phyloP scores from a whole-genome alignment of 2,888 invertebrate genomes.

The Rutpela maculata region DNA sequence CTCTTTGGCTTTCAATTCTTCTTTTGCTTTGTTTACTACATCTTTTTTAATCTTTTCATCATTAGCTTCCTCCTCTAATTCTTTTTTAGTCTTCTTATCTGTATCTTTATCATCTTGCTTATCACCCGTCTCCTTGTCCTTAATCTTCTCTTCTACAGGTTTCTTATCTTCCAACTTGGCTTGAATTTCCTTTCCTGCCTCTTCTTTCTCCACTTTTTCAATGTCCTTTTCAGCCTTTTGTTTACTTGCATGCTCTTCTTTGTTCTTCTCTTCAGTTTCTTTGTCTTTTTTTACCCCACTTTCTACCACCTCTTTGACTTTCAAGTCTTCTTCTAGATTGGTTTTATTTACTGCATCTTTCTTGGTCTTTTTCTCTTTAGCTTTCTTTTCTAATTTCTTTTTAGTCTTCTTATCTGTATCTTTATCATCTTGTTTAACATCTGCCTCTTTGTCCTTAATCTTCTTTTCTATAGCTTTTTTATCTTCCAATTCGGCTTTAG shows the following conservation, averaged over 20 bases:
- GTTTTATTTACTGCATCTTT: slow-evolving; percentile 23
- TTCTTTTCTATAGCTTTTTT: slow-evolving; percentile 48
- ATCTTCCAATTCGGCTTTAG: slow-evolving; percentile 34
- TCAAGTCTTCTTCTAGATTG: slow-evolving; percentile 37
- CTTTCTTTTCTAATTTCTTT: slow-evolving; percentile 47
- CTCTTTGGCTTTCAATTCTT: slow-evolving; percentile 40
- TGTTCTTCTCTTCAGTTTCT: slow-evolving; percentile 37
- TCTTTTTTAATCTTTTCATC: slow-evolving; percentile 35
- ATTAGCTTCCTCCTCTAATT: slow-evolving; percentile 44
- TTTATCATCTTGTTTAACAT: slow-evolving; percentile 21
- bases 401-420: slow-evolving; percentile 39
- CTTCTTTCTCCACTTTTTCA: slow-evolving; percentile 46
- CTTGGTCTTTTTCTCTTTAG: slow-evolving; percentile 37
- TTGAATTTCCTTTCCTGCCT: slow-evolving; percentile 45
- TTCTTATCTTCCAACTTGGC: slow-evolving; percentile 51
- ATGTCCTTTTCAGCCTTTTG: slow-evolving; percentile 48
- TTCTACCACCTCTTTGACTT: slow-evolving; percentile 41
- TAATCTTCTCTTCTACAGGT: slow-evolving; percentile 50
- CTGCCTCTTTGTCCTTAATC: slow-evolving; percentile 9
- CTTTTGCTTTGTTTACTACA: slow-evolving; percentile 33
- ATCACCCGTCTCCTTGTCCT: slow-evolving; percentile 49
- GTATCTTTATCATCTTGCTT: slow-evolving; percentile 28
- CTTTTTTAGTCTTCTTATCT: slow-evolving; percentile 45
- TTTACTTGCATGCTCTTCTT: slow-evolving; percentile 41
- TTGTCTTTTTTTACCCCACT: slow-evolving; percentile 42